Evolutionary conservation across 1,140 invertebrate species (phyloP).

Genomic region (Microplitis mediator): DNA sequence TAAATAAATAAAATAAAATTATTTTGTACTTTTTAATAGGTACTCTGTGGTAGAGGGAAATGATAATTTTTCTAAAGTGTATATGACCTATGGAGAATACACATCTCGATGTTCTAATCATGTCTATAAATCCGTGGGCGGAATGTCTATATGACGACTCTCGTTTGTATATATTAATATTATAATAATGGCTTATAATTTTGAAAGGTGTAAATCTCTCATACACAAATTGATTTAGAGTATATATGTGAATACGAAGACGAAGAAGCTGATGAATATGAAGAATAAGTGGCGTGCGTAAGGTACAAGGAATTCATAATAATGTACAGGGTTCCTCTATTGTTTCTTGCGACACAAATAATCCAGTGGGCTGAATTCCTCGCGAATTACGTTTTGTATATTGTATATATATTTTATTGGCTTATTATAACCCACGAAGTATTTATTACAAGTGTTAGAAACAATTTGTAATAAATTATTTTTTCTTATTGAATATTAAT

Average conservation of each 20-base stretch:
- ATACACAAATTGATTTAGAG: constrained; percentile 17
- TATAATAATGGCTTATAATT: constrained; percentile 22
- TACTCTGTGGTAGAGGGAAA: no score
- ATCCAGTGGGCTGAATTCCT: constrained; percentile 32
- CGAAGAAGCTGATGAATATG: no score
- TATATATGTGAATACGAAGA: constrained; percentile 3
- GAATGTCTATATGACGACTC: neutral
- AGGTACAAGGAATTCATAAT: constrained; percentile 32
- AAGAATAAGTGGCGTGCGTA: constrained; percentile 26
- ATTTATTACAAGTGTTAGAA: neutral
- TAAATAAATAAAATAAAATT: no score
- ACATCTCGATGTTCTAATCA: neutral
- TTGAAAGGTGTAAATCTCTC: constrained; percentile 18
- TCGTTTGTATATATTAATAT: neutral
- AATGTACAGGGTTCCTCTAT: constrained; percentile 17
- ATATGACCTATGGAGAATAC: no score
- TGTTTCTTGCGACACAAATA: constrained; percentile 23
- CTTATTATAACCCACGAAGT: neutral
- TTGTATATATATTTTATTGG: constrained; percentile 1
- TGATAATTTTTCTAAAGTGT: no score
- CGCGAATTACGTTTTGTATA: constrained; percentile 22
- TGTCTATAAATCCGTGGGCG: neutral
- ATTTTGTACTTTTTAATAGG: no score
- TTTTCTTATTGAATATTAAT: neutral
- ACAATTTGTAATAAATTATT: neutral